phyloP scores from a whole-genome alignment of 2,113 vertebrate species.

The Gnathonemus echidnorhynchus region DNA sequence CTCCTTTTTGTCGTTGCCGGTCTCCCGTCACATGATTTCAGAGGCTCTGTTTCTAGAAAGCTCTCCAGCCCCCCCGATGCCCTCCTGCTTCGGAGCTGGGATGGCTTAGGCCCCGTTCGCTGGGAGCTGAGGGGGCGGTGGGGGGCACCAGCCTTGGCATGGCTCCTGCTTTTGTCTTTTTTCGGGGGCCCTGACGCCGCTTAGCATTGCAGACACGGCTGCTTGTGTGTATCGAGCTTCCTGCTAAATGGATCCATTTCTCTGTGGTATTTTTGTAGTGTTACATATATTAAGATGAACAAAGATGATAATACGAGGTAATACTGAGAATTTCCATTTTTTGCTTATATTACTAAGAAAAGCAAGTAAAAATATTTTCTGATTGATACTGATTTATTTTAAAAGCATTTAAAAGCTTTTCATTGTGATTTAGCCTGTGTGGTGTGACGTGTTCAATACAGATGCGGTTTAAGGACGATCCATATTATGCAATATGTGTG shows the following conservation, averaged over 20 bases:
- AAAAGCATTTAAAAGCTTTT: neutral
- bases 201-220: neutral
- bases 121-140: neutral
- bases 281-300: neutral
- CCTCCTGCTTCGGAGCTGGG: neutral
- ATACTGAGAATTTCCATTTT: neutral
- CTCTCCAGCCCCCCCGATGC: neutral
- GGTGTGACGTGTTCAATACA: neutral
- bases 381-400: neutral
- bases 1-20: neutral
- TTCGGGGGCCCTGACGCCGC: neutral
- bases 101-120: neutral
- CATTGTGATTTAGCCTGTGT: neutral
- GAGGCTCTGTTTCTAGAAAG: neutral
- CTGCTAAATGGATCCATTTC: neutral
- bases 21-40: neutral
- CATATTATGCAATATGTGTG: neutral
- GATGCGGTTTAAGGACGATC: neutral
- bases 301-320: neutral
- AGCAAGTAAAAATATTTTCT: neutral
- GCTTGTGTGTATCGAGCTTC: neutral
- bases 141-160: conserved; percentile 11
- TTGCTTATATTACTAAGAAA: neutral
- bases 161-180: conserved; percentile 1
- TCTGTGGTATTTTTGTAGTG: neutral